Base-by-base conservation (phyloP, 2,113 vertebrate species). In the Zonotrichia leucophrys region DNA sequence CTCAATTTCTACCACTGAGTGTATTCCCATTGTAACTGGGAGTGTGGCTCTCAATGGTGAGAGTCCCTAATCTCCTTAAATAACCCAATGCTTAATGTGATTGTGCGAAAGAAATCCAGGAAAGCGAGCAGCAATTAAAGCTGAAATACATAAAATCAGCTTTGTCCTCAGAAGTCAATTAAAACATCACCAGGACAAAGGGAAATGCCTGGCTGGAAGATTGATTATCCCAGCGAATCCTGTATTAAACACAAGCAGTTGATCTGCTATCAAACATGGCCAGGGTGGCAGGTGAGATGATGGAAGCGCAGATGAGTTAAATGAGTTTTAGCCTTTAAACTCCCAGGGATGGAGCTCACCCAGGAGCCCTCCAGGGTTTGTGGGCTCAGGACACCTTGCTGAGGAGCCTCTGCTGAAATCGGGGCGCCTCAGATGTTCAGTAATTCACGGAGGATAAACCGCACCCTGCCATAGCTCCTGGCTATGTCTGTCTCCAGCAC, bases 101-200 rank as follows among this genome's bases (percentile, higher is more conserved):
- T 64, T 79, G 80, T 79, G 41, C 20, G 83, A 69, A 87, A 82
- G 66, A 76, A 95, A 85, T 42, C 37, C 53, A 28, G 58, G 56
- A 30, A 76, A 67, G 67, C 3, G 33, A 74, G 72, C 49, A 15
- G 85, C 60, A 60, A 20, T 85, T 87, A 70, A 64, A 89, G 53
- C 62, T 66, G 53, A 58, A 96, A 87, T 69, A 76, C 15, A 14
- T 37, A 49, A 91, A 80, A 82, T 42, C 30, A 90, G 62, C 78
- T 90, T 95, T 95, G 82, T 76, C 59, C 30, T 12, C 15, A 33
- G 28, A 83, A 89, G 79, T 89, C 79, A 88, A 90, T 94, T 93
- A 62, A 91, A 91, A 56, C 0, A 2, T 83, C 75, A 83, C 10
- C 24, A 14, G 50, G 31, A 74, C 47, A 88, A 83, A 70, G 72